Evolutionary conservation across 2,113 vertebrate genomes (phyloP), one percentile per base, ranked within the genome.

Genomic region (Columbina picui): DNA sequence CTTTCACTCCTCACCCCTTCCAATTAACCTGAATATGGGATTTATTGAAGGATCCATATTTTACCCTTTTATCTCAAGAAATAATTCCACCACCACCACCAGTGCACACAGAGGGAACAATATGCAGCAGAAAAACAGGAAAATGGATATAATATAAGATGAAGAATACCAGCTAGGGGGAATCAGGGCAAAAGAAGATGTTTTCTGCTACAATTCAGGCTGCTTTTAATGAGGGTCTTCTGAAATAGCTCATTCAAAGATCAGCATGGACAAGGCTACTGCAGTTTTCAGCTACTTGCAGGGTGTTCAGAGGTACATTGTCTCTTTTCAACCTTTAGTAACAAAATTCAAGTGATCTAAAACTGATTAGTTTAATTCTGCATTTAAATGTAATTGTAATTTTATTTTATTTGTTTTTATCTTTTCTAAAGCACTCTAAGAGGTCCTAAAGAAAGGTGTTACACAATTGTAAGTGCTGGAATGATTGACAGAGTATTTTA

Each of bases 401-500:
- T 97, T 98, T 97, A 96, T 88, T 97, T 97, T 97, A 98, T 98
- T 98, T 98, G 95, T 98, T 95, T 98, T 97, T 96, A 89, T 96
- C 97, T 97, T 97, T 98, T 97, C 92, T 97, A 97, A 98, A 97
- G 96, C 97, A 93, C 97, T 77, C 90, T 96, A 93, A 98, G 96
- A 97, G 97, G 96, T 97, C 95, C 93, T 89, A 77, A 91, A 95
- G 95, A 95, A 96, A 97, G 94, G 97, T 95, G 93, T 87, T 96
- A 96, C 92, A 96, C 95, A 94, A 97, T 94, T 97, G 80, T 96
- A 98, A 97, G 92, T 97, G 96, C 94, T 79, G 80, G 94, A 97
- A 69, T 98, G 98, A 98, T 94, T 98, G 98, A 98, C 97, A 98
- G 97, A 94, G 96, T 97, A 98, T 98, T 98, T 98, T 98, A 98